Evolutionary conservation across 2,113 vertebrate genomes (phyloP).

Genomic region (Talpa occidentalis): DNA sequence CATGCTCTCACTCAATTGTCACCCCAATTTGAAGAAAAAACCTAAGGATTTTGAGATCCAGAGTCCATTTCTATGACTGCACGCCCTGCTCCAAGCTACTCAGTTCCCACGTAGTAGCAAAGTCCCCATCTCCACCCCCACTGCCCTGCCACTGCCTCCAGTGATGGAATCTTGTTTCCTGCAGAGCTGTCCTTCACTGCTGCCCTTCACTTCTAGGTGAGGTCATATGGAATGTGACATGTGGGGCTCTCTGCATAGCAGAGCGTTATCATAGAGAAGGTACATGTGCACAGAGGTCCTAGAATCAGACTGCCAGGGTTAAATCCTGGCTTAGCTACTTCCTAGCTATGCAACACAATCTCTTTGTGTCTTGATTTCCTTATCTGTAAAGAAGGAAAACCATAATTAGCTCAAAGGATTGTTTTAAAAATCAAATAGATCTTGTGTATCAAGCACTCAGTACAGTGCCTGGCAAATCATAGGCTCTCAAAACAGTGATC

Average conservation of each 20-base stretch:
- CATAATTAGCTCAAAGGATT: not conserved
- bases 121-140: not conserved
- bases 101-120: not conserved
- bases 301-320: not conserved
- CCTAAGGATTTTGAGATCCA: not conserved
- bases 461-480: not conserved
- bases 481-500: not conserved
- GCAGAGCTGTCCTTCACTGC: not conserved
- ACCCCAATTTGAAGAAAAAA: not conserved
- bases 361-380: not conserved
- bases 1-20: not conserved
- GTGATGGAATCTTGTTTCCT: not conserved
- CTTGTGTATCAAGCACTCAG: not conserved
- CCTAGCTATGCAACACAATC: not conserved
- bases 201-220: not conserved
- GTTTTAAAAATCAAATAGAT: not conserved
- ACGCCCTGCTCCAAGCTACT: not conserved
- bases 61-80: not conserved
- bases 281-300: not conserved
- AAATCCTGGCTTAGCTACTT: not conserved
- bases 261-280: not conserved
- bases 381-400: not conserved
- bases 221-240: not conserved
- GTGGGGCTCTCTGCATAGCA: not conserved
- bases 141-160: too few species aligned